Evolutionary conservation across 2,888 invertebrate species (phyloP).

Genomic region (Hirtodrosophila confusa): DNA sequence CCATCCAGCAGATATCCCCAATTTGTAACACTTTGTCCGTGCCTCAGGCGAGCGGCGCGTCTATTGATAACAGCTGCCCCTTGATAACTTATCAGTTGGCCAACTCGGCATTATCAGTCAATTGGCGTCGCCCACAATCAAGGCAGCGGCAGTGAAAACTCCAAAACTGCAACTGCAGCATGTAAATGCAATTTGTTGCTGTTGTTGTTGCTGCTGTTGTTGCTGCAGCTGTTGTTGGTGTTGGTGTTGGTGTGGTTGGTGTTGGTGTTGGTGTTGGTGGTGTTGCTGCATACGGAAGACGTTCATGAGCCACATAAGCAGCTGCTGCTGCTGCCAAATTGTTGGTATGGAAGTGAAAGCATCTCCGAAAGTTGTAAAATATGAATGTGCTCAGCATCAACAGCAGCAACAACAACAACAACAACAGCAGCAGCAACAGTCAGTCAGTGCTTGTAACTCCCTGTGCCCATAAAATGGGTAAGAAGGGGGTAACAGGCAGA

Average conservation of each 20-base stretch:
- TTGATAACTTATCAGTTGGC: constrained; percentile 1
- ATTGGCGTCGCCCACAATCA: constrained; percentile 3
- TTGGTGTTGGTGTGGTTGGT: constrained; percentile 9
- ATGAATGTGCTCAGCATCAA: constrained; percentile 51
- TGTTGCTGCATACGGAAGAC: constrained; percentile 36
- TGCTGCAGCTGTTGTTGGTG: constrained; percentile 17
- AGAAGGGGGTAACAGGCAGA: too few species aligned
- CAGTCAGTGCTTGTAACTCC: constrained; percentile 1
- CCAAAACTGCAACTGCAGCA: constrained; percentile 19
- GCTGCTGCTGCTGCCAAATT: constrained; percentile 48
- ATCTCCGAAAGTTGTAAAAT: constrained; percentile 73
- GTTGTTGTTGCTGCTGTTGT: constrained; percentile 11
- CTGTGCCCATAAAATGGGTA: too few species aligned
- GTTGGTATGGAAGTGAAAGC: constrained; percentile 70
- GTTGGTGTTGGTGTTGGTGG: constrained; percentile 19
- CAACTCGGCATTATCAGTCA: constrained; percentile 18
- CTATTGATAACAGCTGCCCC: too few species aligned
- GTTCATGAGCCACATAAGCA: constrained; percentile 34
- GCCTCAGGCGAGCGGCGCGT: neutral
- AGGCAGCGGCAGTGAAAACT: neutral
- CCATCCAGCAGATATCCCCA: constrained; percentile 1
- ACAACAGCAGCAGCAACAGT: constrained; percentile 16
- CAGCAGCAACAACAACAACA: constrained; percentile 26
- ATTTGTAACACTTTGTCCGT: constrained; percentile 23
- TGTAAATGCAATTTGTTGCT: constrained; percentile 29